phyloP scores from a whole-genome alignment of 2,797 vertebrate species.

The Nannoperca obscura region DNA sequence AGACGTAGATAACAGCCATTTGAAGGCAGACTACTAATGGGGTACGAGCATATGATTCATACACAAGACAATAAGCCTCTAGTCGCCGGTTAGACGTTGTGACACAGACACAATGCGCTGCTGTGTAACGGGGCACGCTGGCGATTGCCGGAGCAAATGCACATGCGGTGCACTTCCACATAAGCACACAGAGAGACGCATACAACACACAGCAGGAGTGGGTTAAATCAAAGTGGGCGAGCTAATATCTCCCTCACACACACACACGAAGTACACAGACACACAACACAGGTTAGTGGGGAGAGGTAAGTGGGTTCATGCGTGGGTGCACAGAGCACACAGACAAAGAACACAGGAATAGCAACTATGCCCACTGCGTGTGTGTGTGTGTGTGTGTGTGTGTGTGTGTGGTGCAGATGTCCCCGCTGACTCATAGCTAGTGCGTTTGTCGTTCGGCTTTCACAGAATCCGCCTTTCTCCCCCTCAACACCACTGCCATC shows the following conservation, averaged over 20 bases:
- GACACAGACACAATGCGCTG: conserved; percentile 50
- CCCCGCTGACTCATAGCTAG: conserved; percentile 84
- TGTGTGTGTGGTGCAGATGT: conserved; percentile 71
- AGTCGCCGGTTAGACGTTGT: conserved; percentile 55
- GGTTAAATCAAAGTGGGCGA: conserved; percentile 65
- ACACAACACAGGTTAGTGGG: conserved; percentile 71
- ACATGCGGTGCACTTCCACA: background rate
- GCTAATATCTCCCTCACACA: conserved; percentile 60
- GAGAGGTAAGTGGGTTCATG: conserved; percentile 81
- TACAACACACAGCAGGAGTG: conserved; percentile 22
- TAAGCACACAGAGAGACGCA: background rate
- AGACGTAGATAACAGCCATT: conserved; percentile 64
- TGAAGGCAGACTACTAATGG: conserved; percentile 72
- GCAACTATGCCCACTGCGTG: conserved; percentile 69
- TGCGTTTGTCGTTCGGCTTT: conserved; percentile 82
- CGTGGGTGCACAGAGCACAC: conserved; percentile 77
- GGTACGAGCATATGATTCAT: conserved; percentile 75
- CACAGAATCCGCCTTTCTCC: conserved; percentile 79
- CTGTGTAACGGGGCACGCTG: conserved; percentile 33
- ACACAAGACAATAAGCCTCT: conserved; percentile 63
- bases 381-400: conserved; percentile 34
- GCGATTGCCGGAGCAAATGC: conserved; percentile 12
- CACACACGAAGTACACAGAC: conserved; percentile 47
- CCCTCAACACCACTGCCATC: conserved; percentile 70
- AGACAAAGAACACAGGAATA: conserved; percentile 81